Conservation (phyloP, 2,113 vertebrate genomes). For the Aleadryas rufinucha region DNA sequence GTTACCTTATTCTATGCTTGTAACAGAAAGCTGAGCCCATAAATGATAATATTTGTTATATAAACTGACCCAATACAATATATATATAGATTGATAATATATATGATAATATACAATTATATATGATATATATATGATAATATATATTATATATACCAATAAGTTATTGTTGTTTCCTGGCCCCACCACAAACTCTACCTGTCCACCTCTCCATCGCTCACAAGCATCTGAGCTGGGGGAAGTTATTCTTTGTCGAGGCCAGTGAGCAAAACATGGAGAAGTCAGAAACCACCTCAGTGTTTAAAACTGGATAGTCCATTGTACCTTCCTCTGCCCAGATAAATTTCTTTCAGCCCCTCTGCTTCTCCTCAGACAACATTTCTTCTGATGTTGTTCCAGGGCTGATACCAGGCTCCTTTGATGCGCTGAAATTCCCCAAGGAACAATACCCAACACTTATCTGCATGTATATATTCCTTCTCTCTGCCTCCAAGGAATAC, state of each 20-base stretch:
- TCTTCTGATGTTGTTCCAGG: slow-evolving; percentile 25
- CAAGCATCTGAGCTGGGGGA: not conserved
- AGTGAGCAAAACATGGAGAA: not conserved
- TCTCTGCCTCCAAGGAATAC: slow-evolving; percentile 7
- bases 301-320: not conserved
- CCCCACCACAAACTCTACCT: not conserved
- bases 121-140: too few species aligned
- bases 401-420: slow-evolving; percentile 13
- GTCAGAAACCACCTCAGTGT: not conserved
- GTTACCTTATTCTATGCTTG: not conserved
- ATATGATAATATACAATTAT: too few species aligned
- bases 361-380: not conserved
- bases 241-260: not conserved
- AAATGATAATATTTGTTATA: not conserved
- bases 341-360: not conserved
- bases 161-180: not conserved
- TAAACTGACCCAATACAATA: too few species aligned
- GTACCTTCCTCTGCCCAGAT: not conserved
- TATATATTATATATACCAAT: not conserved
- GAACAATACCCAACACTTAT: not conserved
- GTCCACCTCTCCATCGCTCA: not conserved
- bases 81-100: too few species aligned
- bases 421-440: not conserved
- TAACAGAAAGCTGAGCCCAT: not conserved
- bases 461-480: slow-evolving; percentile 6